Evolutionary conservation across 2,113 vertebrate genomes (phyloP), one percentile per base, ranked within the genome.

Genomic region (Rhombomys opimus): DNA sequence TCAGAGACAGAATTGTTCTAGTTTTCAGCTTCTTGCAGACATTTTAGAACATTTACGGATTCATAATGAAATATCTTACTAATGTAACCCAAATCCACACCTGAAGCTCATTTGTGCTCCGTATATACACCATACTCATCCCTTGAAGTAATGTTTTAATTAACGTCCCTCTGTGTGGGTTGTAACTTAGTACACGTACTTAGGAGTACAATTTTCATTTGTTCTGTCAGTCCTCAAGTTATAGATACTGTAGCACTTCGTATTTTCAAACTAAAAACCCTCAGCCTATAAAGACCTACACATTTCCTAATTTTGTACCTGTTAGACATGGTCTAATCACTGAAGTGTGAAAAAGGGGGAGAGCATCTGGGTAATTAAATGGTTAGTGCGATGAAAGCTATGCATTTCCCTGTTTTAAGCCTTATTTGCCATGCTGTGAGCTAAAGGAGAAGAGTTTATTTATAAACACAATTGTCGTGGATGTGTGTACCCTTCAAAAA

Each of bases 341-440:
- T 65, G 78, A 87, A 65, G 50, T 75, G 0, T 6, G 22, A 70
- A 54, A 80, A 22, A 72, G 12, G 11, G n/a, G 32, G 80, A 94
- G 70, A 84, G 38, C 22, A 70, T 13, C 50, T 41, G n/a, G 10
- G 57, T 59, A 41, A 93, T 59, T 23, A 89, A n/a, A 35, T 11
- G 89, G 59, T 5, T 76, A 86, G 90, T 93, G 73, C 94, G 92
- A 89, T 82, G 80, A 93, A 80, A 94, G 61, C 30, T 65, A 85
- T n/a, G 32, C 1, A 78, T 65, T 96, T 96, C 27, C 96, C 65
- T 90, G 84, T 20, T 54, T 75, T 57, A 81, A 88, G 12, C 75
- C 30, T 52, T 20, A 46, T 87, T 89, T 92, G 15, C 38, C 59
- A 22, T 76, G 7, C 38, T 52, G 89, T 15, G 65, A 94, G 54